These are phyloP conservation scores for Haliclystus octoradiatus DNA, from an alignment of 30 jellyfish, hydroid and myxozoan species.

Conservation along the genomic window DNA sequence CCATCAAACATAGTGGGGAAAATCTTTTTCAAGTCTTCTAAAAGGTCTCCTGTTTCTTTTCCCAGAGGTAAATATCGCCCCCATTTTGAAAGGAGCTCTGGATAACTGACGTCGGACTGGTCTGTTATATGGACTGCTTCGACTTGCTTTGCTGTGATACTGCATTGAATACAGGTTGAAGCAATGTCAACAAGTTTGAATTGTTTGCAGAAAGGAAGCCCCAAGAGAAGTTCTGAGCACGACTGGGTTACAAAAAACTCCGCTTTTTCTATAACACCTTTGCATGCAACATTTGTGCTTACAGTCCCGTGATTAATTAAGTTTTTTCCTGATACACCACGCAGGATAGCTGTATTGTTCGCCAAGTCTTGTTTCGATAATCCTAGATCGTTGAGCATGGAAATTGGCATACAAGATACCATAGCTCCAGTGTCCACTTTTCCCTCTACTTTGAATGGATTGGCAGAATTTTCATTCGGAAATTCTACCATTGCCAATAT, in stretches of 20 bases:
- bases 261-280: constrained; percentile 6
- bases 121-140: constrained; percentile 32
- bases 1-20: constrained; percentile 22
- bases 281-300: constrained; percentile 5
- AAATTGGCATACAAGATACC: constrained; percentile 23
- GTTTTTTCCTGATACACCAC: constrained; percentile 21
- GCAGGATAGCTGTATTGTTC: constrained; percentile 1
- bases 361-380: not conserved
- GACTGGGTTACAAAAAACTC: constrained; percentile 7
- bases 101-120: constrained; percentile 5
- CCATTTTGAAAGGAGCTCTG: constrained; percentile 10
- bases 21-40: constrained; percentile 2
- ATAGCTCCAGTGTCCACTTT: constrained; percentile 26
- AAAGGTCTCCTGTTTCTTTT: constrained; percentile 10
- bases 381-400: not conserved
- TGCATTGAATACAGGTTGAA: constrained; percentile 5
- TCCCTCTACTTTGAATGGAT: constrained; percentile 1
- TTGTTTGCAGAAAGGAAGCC: constrained; percentile 14
- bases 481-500: constrained; percentile 10
- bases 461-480: constrained; percentile 5
- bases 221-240: constrained; percentile 17
- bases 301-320: constrained; percentile 1
- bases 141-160: constrained; percentile 3
- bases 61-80: constrained; percentile 14
- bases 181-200: constrained; percentile 12